Evolutionary conservation across 2,797 vertebrate species (phyloP), one percentile per base, ranked within the genome.

Genomic region (Poeciliopsis presidionis): DNA sequence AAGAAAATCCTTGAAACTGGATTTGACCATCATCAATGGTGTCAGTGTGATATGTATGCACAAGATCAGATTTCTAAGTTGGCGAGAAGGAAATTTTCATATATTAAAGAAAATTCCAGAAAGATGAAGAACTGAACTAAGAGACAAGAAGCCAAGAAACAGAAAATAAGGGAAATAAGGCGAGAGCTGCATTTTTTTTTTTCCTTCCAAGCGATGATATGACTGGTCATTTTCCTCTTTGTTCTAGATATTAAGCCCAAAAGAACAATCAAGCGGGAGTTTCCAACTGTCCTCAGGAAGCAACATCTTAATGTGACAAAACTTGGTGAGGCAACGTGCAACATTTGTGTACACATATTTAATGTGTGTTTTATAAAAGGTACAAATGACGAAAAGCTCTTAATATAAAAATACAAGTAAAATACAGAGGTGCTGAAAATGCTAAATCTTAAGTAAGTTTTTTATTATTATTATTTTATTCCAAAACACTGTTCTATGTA

Each of bases 281-380:
- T 82, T 25, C 67, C 53, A 0, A 80, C 90, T 12, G 28, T 90
- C 25, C 81, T 89, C 65, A 91, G 82, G 70, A 92, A 79, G 81
- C 90, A 89, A 74, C 89, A 91, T 63, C 81, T 90, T 28, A 94
- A 94, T 77, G 76, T 86, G 16, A 93, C 92, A 45, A 88, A 90
- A 92, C 45, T 81, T 84, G 91, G 91, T 93, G 73, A 84, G 89
- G 36, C 33, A 57, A 74, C 30, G 28, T 16, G 20, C 55, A 71
- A 20, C 16, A 28, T n/a, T n/a, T 41, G 1, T 53, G n/a, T 4
- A 25, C 39, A 65, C 45, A 20, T 14, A 33, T 51, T 22, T 22
- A 53, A 22, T 49, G 46, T 36, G 7, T 49, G 33, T 20, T 49
- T 65, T n/a, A 43, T 43, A n/a, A 8, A 39, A 33, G 28, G 7